A percentile compares a stretch with the other conserved stretches of the same genome.
Evolutionary conservation across 2,113 vertebrate genomes (phyloP).

Genomic region (Festucalex cinctus): DNA sequence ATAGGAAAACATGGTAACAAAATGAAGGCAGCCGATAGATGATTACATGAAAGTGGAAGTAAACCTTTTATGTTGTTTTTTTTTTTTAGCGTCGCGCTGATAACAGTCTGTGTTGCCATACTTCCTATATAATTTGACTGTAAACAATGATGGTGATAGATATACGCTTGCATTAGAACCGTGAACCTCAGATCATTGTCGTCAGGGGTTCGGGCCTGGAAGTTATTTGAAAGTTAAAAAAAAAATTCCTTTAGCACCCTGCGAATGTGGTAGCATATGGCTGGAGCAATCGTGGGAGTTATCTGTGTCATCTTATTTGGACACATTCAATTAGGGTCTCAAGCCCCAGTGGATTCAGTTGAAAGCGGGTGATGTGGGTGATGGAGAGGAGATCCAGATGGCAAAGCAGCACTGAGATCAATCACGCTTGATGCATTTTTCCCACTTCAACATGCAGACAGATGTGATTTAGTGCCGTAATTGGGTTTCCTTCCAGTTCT

Average conservation of each 20-base stretch:
- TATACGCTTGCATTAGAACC: background rate
- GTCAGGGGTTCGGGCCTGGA: conserved; percentile 32
- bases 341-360: conserved; percentile 73
- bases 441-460: conserved; percentile 58
- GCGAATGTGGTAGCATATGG: conserved; percentile 81
- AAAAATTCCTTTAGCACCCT: conserved; percentile 67
- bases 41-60: background rate
- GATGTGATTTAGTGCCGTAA: conserved; percentile 64
- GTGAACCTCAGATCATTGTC: background rate
- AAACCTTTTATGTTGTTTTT: too few relatives aligned
- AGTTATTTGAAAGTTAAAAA: conserved; percentile 76
- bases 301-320: conserved; percentile 79
- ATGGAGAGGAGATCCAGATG: conserved; percentile 69
- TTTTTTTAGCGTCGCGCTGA: too few relatives aligned
- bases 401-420: conserved; percentile 65
- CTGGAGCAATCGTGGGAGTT: conserved; percentile 80
- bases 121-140: conserved; percentile 2
- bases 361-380: conserved; percentile 71
- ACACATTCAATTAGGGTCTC: conserved; percentile 82
- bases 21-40: background rate
- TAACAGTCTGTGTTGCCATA: background rate
- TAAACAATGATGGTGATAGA: conserved; percentile 17
- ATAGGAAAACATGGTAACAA: background rate
- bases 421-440: conserved; percentile 61
- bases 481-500: conserved; percentile 52